These are phyloP conservation scores for Naja naja DNA, from an alignment of 2,113 vertebrate genomes.

Conservation along the genomic window DNA sequence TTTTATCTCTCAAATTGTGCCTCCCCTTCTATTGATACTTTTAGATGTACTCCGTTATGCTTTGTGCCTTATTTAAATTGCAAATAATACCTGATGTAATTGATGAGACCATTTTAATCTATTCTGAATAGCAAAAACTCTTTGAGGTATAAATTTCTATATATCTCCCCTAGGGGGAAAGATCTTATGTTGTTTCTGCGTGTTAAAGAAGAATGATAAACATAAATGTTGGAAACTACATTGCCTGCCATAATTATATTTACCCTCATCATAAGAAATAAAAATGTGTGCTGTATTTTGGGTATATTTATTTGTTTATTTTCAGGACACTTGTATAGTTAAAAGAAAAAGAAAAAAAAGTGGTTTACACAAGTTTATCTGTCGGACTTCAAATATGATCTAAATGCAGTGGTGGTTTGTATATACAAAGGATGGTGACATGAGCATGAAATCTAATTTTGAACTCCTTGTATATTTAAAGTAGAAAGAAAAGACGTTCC, in stretches of 20 bases:
- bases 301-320: neutral
- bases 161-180: neutral
- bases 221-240: neutral
- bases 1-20: neutral
- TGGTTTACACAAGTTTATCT: neutral
- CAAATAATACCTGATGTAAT: neutral
- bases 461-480: conserved; percentile 17
- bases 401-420: neutral
- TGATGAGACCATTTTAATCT: neutral
- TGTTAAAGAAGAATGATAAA: neutral
- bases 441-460: conserved; percentile 21
- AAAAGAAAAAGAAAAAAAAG: conserved; percentile 15
- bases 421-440: conserved; percentile 22
- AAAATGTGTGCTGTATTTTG: neutral
- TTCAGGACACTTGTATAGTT: conserved; percentile 11
- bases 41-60: neutral
- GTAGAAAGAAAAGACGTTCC: conserved; percentile 39
- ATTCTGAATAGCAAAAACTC: neutral
- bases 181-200: neutral
- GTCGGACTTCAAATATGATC: neutral
- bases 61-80: neutral
- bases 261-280: neutral
- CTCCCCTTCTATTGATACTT: neutral
- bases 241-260: neutral
- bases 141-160: neutral